Conservation (phyloP, 2,113 vertebrate species). For the Catharus minimus region DNA sequence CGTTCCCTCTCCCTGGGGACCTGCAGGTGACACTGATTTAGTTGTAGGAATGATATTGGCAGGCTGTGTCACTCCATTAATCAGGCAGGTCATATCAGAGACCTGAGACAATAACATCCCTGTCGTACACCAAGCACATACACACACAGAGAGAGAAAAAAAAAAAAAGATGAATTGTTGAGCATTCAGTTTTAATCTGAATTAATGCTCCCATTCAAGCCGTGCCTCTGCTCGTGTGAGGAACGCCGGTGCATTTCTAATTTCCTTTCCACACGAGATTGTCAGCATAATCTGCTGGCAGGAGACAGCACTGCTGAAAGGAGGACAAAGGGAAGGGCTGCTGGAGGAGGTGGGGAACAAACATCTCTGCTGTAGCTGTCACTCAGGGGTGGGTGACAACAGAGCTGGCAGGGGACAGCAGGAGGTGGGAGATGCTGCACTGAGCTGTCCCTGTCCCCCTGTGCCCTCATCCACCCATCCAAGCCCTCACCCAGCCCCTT, state of each 20-base stretch:
- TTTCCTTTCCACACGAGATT: conserved; percentile 43
- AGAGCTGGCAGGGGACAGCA: conserved; percentile 11
- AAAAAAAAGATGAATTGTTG: conserved; percentile 32
- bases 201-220: conserved; percentile 66
- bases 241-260: conserved; percentile 47
- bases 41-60: conserved; percentile 2
- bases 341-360: conserved; percentile 42
- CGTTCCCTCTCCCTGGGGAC: neutral
- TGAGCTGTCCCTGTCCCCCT: neutral
- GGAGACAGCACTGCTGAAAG: conserved; percentile 47
- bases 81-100: conserved; percentile 18
- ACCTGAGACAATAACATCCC: conserved; percentile 1
- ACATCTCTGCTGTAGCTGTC: conserved; percentile 35
- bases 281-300: conserved; percentile 54
- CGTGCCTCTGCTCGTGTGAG: too few species aligned
- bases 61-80: conserved; percentile 26
- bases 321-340: conserved; percentile 47
- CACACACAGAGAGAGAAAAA: neutral
- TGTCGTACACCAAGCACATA: neutral
- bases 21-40: neutral
- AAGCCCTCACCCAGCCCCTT: neutral
- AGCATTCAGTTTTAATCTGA: conserved; percentile 59
- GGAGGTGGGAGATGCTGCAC: neutral
- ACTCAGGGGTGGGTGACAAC: conserved; percentile 9
- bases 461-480: neutral